Conservation (phyloP, 2,113 vertebrate genomes). For the Austrofundulus limnaeus region DNA sequence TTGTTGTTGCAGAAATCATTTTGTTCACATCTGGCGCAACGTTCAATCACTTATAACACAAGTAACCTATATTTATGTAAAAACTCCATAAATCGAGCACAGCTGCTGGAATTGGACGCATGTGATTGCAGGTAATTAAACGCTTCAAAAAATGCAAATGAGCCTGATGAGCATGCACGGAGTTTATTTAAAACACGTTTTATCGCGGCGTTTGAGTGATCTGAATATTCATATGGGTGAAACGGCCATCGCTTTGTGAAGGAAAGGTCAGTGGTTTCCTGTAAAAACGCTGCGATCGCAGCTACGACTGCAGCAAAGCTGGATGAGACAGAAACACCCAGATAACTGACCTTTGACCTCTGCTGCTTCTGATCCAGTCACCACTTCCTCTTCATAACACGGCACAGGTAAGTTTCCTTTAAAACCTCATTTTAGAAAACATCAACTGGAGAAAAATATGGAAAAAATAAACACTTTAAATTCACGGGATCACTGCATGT, state of each 20-base stretch:
- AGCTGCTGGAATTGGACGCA: conserved; percentile 55
- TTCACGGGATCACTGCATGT: too few relatives aligned
- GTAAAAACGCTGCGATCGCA: not conserved
- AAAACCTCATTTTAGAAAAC: too few relatives aligned
- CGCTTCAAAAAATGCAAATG: conserved; percentile 58
- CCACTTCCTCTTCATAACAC: too few relatives aligned
- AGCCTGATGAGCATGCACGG: conserved; percentile 15
- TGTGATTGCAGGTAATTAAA: conserved; percentile 58
- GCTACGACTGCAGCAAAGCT: not conserved
- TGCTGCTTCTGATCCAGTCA: too few relatives aligned
- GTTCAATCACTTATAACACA: conserved; percentile 19
- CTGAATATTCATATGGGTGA: conserved; percentile 42
- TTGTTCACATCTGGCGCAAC: not conserved
- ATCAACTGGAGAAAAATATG: too few relatives aligned
- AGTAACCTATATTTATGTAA: conserved; percentile 27
- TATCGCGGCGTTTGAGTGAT: conserved; percentile 17
- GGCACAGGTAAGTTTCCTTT: too few relatives aligned
- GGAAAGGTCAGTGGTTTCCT: conserved; percentile 24
- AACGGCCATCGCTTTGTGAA: conserved; percentile 18
- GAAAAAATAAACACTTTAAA: too few relatives aligned
- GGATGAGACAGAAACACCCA: not conserved
- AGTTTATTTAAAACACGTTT: conserved; percentile 41
- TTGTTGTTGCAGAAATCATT: not conserved
- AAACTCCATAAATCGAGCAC: conserved; percentile 44
- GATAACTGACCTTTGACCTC: too few relatives aligned